Evolutionary conservation across 92 coral and sea anemone genomes (phyloP), one percentile per base, ranked within the genome.

Genomic region (Actinernus sp.): DNA sequence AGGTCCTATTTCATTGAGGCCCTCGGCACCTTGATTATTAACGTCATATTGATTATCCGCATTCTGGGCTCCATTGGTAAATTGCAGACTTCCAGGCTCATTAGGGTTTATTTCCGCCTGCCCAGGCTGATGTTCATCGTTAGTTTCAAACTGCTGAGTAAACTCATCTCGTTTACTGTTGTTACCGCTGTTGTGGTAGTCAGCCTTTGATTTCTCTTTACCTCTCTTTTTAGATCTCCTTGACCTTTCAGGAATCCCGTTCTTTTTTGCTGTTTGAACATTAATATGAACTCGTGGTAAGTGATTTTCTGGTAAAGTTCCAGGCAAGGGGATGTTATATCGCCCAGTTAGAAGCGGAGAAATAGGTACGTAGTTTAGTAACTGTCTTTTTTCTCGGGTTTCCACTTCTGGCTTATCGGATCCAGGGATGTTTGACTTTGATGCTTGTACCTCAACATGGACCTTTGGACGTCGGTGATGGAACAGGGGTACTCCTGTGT

Each of bases 361-460:
- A 14, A 52, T 36, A 23, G 92, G 87, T 20, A 71, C 27, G 53
- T 81, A 86, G 31, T 61, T 76, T 27, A 34, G 57, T 36, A 86
- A 34, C 31, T 90, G 92, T n/a, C 92, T 46, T 56, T 73, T 90
- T 33, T 65, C 37, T 59, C 77, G 86, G 1, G 65, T 31, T 23
- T 46, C 69, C 25, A 51, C 77, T 18, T 65, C 54, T 49, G 41
- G 73, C 24, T 54, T 33, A 52, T 60, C 21, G 8, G 83, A 72
- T 36, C 66, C 79, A 17, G 97, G 96, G 32, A 95, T 95, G 26
- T 81, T 63, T 7, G 99, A 95, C 34, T 91, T 95, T 25, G 99
- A 52, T 4, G 99, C 68, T 25, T 95, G 99, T 41, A 95, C 99
- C 8, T 91, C 96, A 1, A 95, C 91, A 40, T 71, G 63, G 41